Evolutionary conservation across 2,113 vertebrate genomes (phyloP).

Genomic region (Pygoscelis antarcticus): DNA sequence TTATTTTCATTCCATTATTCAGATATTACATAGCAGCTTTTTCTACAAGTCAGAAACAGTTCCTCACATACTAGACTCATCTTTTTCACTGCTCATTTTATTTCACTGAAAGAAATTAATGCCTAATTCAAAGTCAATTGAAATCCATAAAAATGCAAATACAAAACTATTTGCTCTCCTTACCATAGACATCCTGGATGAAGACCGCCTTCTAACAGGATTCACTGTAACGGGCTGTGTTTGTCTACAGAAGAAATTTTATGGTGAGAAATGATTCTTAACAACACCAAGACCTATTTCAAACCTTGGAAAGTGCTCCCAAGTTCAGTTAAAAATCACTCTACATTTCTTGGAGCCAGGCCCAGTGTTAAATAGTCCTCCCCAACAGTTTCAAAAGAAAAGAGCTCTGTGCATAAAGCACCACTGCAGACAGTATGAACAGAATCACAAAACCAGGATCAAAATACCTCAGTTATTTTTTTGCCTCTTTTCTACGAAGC

Average conservation of each 20-base stretch:
- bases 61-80: neutral
- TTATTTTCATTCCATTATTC: neutral
- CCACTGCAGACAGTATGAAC: neutral
- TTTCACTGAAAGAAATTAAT: neutral
- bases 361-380: neutral
- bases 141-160: neutral
- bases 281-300: neutral
- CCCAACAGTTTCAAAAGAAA: neutral
- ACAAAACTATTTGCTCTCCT: slow-evolving; percentile 15
- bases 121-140: neutral
- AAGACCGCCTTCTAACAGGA: slow-evolving; percentile 88
- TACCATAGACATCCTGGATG: slow-evolving; percentile 93
- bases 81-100: neutral
- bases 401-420: neutral
- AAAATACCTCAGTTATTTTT: neutral
- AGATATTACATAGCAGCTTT: neutral
- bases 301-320: neutral
- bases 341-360: neutral
- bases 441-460: neutral
- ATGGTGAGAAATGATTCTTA: neutral
- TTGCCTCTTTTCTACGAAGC: neutral
- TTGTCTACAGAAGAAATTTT: slow-evolving; percentile 79
- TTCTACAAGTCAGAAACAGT: neutral
- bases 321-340: neutral
- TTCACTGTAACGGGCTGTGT: slow-evolving; percentile 85